Conservation (phyloP, 2,113 vertebrate species). For the Trematocara nigrifrons region DNA sequence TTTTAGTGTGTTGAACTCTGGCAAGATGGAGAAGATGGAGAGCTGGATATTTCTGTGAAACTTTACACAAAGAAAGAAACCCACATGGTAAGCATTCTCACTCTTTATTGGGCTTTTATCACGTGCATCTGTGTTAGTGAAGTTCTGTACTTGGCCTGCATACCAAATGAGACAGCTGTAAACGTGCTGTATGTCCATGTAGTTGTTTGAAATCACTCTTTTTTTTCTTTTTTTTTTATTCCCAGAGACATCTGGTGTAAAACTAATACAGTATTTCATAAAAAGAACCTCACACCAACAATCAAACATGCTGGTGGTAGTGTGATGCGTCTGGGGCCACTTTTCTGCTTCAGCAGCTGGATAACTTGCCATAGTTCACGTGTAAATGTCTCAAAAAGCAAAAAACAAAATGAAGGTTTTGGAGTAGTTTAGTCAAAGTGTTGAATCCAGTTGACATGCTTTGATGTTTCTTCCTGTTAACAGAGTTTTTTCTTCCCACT, state of each 20-base stretch:
- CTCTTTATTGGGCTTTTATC: background rate
- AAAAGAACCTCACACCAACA: background rate
- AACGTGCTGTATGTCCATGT: background rate
- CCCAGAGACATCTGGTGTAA: background rate
- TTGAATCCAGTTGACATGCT: background rate
- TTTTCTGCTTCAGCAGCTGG: background rate
- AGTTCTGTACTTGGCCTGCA: background rate
- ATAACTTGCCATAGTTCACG: background rate
- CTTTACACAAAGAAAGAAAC: conserved; percentile 80
- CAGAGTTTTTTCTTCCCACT: background rate
- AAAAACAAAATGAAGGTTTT: background rate
- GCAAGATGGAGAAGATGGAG: conserved; percentile 78
- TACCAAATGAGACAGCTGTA: background rate
- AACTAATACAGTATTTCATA: background rate
- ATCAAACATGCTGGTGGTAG: background rate
- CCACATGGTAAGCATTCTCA: conserved; percentile 78
- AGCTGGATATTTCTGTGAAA: conserved; percentile 80
- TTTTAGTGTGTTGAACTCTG: conserved; percentile 79
- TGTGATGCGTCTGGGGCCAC: background rate
- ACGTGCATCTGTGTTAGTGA: background rate
- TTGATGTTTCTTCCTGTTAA: background rate
- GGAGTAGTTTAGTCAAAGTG: background rate
- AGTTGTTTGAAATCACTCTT: background rate
- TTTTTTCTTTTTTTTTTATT: background rate
- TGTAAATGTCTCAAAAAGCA: background rate